Conservation (phyloP, 2,113 vertebrate species). For the Amazona vittata region DNA sequence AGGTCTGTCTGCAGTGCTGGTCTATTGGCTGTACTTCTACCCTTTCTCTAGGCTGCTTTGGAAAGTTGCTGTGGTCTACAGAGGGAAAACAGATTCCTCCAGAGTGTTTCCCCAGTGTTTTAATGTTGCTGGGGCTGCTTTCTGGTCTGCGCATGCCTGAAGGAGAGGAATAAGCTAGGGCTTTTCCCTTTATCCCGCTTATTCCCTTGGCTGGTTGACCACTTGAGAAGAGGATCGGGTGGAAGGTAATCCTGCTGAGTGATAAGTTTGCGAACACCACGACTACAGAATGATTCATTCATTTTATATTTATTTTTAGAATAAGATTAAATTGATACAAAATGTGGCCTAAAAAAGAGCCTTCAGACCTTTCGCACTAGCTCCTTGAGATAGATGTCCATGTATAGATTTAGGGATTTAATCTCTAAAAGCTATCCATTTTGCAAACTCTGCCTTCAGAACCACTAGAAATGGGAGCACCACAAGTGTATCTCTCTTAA, state of each 20-base stretch:
- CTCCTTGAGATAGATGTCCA: not conserved
- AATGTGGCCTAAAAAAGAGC: not conserved
- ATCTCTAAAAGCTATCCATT: not conserved
- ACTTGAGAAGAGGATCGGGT: not conserved
- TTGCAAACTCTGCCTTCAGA: not conserved
- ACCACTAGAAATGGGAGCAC: accelerated
- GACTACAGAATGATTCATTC: not conserved
- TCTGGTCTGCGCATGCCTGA: not conserved
- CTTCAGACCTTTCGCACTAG: not conserved
- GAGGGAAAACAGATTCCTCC: not conserved
- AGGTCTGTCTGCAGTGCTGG: accelerated
- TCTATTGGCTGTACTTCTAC: not conserved
- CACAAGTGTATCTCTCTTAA: not conserved
- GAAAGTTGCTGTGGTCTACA: not conserved
- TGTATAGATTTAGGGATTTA: not conserved
- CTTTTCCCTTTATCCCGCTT: not conserved
- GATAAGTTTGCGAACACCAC: not conserved
- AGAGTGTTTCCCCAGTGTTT: not conserved
- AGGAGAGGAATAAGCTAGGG: not conserved
- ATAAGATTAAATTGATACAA: not conserved
- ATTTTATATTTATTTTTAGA: not conserved
- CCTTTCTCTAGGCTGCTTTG: not conserved
- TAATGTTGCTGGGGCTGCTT: not conserved
- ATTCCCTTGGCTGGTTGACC: not conserved
- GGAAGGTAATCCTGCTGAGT: accelerated